Base-by-base conservation (phyloP, 2,888 invertebrate species). In the Kuschelorhynchus macadamiae region DNA sequence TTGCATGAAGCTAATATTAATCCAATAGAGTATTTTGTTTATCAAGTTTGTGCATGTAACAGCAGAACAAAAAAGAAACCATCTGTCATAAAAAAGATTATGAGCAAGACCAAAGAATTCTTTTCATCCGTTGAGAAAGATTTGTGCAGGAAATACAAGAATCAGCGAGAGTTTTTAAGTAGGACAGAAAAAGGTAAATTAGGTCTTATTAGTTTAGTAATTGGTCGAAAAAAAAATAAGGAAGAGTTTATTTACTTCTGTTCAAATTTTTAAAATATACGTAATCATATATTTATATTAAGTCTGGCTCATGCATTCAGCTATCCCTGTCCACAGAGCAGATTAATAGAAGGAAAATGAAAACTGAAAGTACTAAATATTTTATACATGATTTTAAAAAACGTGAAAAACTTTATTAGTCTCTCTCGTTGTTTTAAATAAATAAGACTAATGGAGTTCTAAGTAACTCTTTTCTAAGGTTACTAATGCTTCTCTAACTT, bases 1-100 rank as follows among this genome's bases (percentile, higher is more conserved):
- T 55, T 59, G 20, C 33, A 42, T 44, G 42, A 33, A n/a, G 50
- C 17, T 11, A 46, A 41, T n/a, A 32, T 71, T 49, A 61, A 61
- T 46, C 64, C 71, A 1, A 57, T 71, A 16, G 52, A 70, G 25
- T 70, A 71, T 49, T 70, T 67, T 53, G 67, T 71, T 11, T 71
- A 71, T 57, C 67, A 69, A 8, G 36, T 56, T 32, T 63, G 62
- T 14, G 61, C 64, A 2, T 68, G 63, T 41, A n/a, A 20, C 2
- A 46, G 25, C 12, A n/a, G 9, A 12, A 16, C 57, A 14, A 18
- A 56, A 17, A 61, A 70, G 17, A 71, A 61, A 46, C 65, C 42
- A 11, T 59, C 62, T 2, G 42, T 68, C 8, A 52, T 68, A 46
- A 44, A 62, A 12, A 67, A 53, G 33, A 47, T 67, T 21, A 5